phyloP scores from a whole-genome alignment of 2,113 vertebrate species.

The Sitta europaea region DNA sequence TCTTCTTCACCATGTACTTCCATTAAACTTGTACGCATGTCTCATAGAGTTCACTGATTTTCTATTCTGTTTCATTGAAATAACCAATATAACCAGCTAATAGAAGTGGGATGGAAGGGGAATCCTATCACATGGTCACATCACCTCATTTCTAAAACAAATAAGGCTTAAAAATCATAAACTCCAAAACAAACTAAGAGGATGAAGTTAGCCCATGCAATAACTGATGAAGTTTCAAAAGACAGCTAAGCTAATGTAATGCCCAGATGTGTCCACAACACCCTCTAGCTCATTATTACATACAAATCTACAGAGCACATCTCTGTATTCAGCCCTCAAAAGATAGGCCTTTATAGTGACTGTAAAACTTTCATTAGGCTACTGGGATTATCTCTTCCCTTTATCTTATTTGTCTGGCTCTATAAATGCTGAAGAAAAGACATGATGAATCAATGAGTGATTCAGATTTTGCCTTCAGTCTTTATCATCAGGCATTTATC shows the following conservation, averaged over 20 bases:
- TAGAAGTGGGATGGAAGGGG: background rate
- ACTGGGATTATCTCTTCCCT: constrained; percentile 52
- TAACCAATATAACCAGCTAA: background rate
- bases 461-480: constrained; percentile 59
- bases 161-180: background rate
- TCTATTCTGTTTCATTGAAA: background rate
- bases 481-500: constrained; percentile 55
- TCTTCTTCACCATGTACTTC: background rate
- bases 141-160: background rate
- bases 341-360: constrained; percentile 32
- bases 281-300: background rate
- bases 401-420: constrained; percentile 52
- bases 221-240: background rate
- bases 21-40: background rate
- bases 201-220: background rate
- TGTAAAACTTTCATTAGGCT: constrained; percentile 55
- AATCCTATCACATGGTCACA: background rate
- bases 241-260: background rate
- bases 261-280: background rate
- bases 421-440: constrained; percentile 51
- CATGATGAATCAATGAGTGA: constrained; percentile 36
- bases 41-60: background rate
- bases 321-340: constrained; percentile 31
- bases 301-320: constrained; percentile 30
- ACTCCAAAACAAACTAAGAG: background rate